These are phyloP conservation scores for Eulemur albifrons DNA, from an alignment of 2,797 vertebrate genomes.

Conservation along the genomic window DNA sequence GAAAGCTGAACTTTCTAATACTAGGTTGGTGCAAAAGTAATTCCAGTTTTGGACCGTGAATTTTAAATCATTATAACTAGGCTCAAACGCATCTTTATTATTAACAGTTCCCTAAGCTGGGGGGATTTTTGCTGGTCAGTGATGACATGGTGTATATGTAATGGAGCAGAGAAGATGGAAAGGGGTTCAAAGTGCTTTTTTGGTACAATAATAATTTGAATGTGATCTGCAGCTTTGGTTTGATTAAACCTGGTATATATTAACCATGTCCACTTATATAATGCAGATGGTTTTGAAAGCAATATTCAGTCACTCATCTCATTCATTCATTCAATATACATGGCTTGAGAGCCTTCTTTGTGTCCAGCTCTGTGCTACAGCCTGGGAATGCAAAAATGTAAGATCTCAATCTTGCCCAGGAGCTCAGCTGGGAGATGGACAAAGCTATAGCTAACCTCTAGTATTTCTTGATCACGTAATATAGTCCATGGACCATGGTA, in stretches of 20 bases:
- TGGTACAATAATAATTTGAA: neutral
- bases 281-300: slow-evolving; percentile 21
- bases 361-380: neutral
- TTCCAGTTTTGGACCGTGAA: too few species aligned
- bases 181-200: neutral
- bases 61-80: too few species aligned
- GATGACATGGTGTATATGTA: neutral
- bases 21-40: too few species aligned
- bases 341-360: neutral
- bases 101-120: neutral
- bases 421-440: neutral
- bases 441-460: neutral
- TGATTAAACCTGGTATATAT: neutral
- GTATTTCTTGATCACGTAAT: neutral
- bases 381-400: neutral
- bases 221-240: neutral
- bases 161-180: neutral
- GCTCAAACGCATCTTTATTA: too few species aligned
- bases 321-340: neutral
- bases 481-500: neutral
- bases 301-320: slow-evolving; percentile 3
- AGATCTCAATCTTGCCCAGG: neutral
- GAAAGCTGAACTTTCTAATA: neutral
- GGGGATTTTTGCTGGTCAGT: neutral
- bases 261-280: neutral